A percentile compares a stretch with the other conserved stretches of the same genome.
phyloP scores from a whole-genome alignment of 23 tunicate species.

The Styela clava region DNA sequence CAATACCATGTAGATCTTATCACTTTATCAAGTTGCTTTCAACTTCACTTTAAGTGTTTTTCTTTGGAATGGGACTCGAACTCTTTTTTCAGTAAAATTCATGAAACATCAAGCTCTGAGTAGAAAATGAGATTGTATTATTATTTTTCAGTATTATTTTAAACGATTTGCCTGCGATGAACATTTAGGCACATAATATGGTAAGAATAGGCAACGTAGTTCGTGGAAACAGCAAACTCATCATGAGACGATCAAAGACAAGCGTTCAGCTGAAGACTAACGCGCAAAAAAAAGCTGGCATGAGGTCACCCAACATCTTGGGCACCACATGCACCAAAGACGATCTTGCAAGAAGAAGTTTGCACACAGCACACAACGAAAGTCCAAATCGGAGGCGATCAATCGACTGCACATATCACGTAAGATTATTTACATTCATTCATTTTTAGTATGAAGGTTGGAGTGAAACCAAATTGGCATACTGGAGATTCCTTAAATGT shows the following conservation, averaged over 20 bases:
- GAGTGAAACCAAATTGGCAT: too few species aligned
- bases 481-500: background rate
- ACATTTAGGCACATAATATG: constrained; percentile 7
- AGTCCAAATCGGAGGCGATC: background rate
- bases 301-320: constrained; percentile 6
- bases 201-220: constrained; percentile 22
- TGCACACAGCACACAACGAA: background rate
- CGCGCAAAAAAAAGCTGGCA: constrained; percentile 7
- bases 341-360: constrained; percentile 13
- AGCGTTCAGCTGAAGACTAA: constrained; percentile 6
- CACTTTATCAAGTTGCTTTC: too few species aligned
- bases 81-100: too few species aligned
- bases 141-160: background rate
- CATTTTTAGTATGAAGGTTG: too few species aligned
- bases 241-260: constrained; percentile 29
- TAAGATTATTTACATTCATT: too few species aligned
- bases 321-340: background rate
- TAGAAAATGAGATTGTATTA: too few species aligned
- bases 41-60: too few species aligned
- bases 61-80: too few species aligned
- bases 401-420: constrained; percentile 5
- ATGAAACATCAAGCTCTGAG: too few species aligned
- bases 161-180: background rate
- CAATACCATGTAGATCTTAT: too few species aligned
- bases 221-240: constrained; percentile 3